Conservation (phyloP, 1,140 invertebrate species). For the Rhizoglyphus robini region DNA sequence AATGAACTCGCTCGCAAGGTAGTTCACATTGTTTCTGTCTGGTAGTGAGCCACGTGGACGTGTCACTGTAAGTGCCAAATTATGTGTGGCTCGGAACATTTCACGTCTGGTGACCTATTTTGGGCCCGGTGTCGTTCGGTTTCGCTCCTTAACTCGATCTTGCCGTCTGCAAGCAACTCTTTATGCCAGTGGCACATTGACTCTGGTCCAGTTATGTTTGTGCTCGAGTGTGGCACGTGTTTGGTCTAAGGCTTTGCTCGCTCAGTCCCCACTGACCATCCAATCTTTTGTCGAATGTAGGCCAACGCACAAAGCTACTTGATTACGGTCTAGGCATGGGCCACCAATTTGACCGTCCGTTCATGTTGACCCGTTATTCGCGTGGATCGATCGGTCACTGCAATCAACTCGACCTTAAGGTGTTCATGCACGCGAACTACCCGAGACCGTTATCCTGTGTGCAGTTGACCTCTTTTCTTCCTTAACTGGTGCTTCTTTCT, state of each 20-base stretch:
- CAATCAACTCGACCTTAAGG: neutral
- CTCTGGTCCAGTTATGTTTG: neutral
- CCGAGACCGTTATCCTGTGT: constrained; percentile 3
- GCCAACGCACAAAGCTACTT: neutral
- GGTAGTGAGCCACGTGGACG: too few relatives aligned
- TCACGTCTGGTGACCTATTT: constrained; percentile 8
- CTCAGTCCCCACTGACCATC: neutral
- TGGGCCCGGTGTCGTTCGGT: neutral
- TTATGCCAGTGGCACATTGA: neutral
- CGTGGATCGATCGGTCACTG: constrained; percentile 1
- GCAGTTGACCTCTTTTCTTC: constrained; percentile 7
- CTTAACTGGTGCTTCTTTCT: neutral
- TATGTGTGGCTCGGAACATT: too few relatives aligned
- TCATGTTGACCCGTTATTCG: constrained; percentile 10
- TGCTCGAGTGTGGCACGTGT: constrained; percentile 6
- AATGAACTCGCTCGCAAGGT: too few relatives aligned
- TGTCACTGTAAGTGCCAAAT: too few relatives aligned
- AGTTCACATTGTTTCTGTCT: too few relatives aligned
- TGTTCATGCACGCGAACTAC: neutral
- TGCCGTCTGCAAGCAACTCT: neutral
- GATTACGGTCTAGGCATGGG: neutral
- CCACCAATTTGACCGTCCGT: neutral
- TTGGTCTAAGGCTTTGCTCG: neutral
- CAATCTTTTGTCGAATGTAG: constrained; percentile 5
- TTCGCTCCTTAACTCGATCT: neutral